Evolutionary conservation across 1,140 invertebrate genomes (phyloP), one percentile per base, ranked within the genome.

Genomic region (Saxidomus purpurata): DNA sequence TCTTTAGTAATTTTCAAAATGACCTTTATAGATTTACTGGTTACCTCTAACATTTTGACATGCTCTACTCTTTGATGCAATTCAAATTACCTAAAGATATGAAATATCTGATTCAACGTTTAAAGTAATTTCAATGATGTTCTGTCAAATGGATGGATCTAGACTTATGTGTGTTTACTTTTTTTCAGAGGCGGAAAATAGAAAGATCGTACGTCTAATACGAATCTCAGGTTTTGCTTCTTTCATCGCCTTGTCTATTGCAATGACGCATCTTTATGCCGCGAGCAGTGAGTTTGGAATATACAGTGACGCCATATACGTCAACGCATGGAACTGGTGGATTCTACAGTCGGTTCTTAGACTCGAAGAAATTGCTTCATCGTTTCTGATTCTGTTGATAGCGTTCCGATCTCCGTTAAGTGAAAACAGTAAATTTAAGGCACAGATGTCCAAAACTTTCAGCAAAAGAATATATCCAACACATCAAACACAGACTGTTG

Each of bases 261-360:
- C 85, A 15, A 74, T 87, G 8, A 86, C 90, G 8, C 86, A 92
- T 79, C 25, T 91, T 25, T 92, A 92, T 74, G 77, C 90, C 8
- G 71, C 85, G 31, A 52, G 71, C 38, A 84, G 87, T 31, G 55
- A 89, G 28, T 90, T 92, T 52, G 91, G 91, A 36, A 79, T 90
- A 6, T 92, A 83, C 77, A 89, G 84, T 90, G 38, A 69, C 55
- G 86, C 85, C 83, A 59, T 4, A 17, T 81, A 85, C 85, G 89
- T 90, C 0, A 77, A 89, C 13, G 63, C 91, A 1, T 92, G 91
- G 91, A 40, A 76, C 43, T 92, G 88, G 89, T 92, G 91, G 91
- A 79, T 52, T 13, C 55, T 92, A 36, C 91, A 92, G 61, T 84
- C 91, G n/a, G 17, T 89, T 28, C 28, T 89, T 13, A 52, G 91